Percentiles rank a stretch among this genome's conserved stretches.
These are phyloP conservation scores for Ernsta delagoae DNA, from an alignment of 2,888 invertebrate species.

Conservation along the genomic window DNA sequence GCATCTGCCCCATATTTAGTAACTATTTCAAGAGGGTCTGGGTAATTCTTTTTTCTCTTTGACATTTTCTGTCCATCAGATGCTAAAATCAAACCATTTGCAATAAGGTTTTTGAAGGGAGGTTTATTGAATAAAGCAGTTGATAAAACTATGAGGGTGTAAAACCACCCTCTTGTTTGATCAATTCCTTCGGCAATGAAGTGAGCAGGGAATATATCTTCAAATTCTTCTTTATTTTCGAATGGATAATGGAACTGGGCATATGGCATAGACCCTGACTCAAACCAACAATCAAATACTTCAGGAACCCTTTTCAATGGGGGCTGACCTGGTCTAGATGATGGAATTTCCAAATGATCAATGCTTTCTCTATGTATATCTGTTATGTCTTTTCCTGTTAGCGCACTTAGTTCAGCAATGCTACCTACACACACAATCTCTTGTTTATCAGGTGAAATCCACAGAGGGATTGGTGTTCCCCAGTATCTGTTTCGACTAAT, in stretches of 20 bases:
- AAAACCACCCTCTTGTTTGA: conserved; percentile 99
- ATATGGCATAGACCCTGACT: conserved; percentile 99
- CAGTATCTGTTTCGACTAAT: conserved; percentile 99
- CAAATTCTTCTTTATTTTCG: conserved; percentile 94
- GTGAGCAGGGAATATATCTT: conserved; percentile 97
- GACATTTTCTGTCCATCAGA: conserved; percentile 99
- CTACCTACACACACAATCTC: conserved; percentile 98
- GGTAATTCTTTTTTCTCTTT: conserved; percentile 99
- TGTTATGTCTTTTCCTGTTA: conserved; percentile 92
- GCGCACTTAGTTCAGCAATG: conserved; percentile 93
- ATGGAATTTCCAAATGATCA: conserved; percentile 97
- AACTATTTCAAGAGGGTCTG: conserved; percentile 96
- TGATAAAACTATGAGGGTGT: conserved; percentile 98
- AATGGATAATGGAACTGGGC: conserved; percentile 99
- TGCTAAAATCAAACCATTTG: conserved; percentile 98
- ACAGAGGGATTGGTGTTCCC: conserved; percentile 99
- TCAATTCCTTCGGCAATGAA: conserved; percentile 99
- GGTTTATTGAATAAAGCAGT: conserved; percentile 98
- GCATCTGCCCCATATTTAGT: conserved; percentile 99
- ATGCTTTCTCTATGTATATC: conserved; percentile 98
- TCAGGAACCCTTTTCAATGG: conserved; percentile 94
- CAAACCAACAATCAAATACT: conserved; percentile 99
- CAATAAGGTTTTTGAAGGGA: conserved; percentile 98
- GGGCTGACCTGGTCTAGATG: conserved; percentile 91
- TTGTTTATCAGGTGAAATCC: conserved; percentile 96